These are phyloP conservation scores for Isichthys henryi DNA, from an alignment of 2,113 vertebrate genomes.

Conservation along the genomic window DNA sequence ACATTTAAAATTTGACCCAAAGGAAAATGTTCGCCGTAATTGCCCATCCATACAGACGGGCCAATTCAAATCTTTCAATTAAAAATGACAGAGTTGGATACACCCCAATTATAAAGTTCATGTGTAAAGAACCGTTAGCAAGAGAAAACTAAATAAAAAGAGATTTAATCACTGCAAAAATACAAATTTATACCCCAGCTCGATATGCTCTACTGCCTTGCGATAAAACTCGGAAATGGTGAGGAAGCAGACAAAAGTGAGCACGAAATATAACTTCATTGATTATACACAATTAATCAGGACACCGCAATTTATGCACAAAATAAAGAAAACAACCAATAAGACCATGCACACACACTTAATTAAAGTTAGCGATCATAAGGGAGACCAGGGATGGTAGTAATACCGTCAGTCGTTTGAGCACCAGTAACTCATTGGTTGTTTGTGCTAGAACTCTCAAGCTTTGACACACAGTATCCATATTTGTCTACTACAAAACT, in stretches of 20 bases:
- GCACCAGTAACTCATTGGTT: background rate
- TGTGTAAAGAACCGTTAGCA: background rate
- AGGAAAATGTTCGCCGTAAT: background rate
- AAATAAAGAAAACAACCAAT: background rate
- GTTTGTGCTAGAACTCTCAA: background rate
- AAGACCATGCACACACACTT: background rate
- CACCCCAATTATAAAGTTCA: conserved; percentile 5
- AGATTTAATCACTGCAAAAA: background rate
- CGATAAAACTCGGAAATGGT: background rate
- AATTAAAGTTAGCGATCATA: background rate
- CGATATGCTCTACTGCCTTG: background rate
- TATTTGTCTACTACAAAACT: background rate
- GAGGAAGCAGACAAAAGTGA: background rate
- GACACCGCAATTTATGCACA: background rate
- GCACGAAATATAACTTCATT: background rate
- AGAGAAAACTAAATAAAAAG: background rate
- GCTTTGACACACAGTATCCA: background rate
- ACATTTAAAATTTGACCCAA: background rate
- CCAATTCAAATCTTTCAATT: background rate
- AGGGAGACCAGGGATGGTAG: background rate
- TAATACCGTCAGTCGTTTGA: background rate
- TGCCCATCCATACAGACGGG: background rate
- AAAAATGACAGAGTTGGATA: background rate
- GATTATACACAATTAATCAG: background rate
- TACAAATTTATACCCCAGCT: background rate